phyloP scores from a whole-genome alignment of 2,888 invertebrate species.

The Sinohyriopsis cumingii region DNA sequence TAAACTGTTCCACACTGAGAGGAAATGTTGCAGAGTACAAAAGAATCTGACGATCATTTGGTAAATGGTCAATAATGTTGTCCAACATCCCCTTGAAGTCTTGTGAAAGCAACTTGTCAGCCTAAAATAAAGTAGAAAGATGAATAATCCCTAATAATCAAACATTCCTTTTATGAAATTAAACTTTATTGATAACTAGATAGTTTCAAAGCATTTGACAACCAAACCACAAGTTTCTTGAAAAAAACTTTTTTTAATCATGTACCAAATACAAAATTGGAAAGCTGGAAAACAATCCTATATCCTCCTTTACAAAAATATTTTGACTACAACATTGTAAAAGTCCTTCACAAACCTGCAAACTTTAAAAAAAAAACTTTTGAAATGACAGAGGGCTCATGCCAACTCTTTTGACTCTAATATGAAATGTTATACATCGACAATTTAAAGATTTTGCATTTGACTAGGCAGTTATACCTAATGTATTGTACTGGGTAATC shows the following conservation, averaged over 20 bases:
- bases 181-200: neutral
- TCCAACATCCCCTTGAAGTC: constrained; percentile 99
- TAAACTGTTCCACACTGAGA: constrained; percentile 97
- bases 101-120: constrained; percentile 98
- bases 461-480: no score
- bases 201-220: neutral
- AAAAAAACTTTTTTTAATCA: neutral
- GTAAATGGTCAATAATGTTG: constrained; percentile 93
- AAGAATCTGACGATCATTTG: constrained; percentile 95
- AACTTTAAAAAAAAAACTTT: no score
- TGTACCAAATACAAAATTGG: no score
- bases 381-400: no score
- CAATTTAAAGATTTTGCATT: no score
- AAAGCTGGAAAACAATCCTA: no score
- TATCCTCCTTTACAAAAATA: no score
- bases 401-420: no score
- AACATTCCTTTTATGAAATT: neutral
- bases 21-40: constrained; percentile 99
- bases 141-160: neutral
- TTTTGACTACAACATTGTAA: no score
- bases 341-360: no score
- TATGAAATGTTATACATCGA: no score
- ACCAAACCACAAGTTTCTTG: neutral
- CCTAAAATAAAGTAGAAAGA: constrained; percentile 73
- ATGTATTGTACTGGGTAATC: no score